Evolutionary conservation across 1,140 invertebrate species (phyloP), one percentile per base, ranked within the genome.

Genomic region (Cotesia vestalis): DNA sequence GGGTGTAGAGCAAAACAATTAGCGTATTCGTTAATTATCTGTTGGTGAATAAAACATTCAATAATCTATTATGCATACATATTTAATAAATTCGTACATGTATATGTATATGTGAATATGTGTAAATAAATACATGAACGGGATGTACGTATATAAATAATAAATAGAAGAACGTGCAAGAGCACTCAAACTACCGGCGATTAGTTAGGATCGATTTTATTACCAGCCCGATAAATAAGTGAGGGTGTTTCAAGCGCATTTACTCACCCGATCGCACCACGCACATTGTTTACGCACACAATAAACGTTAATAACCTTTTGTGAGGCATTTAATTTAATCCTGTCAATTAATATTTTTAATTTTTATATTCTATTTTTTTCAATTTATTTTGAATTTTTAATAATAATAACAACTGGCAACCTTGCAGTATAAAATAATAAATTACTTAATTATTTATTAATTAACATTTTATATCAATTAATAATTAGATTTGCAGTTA

Each of bases 21-120:
- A 59, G 57, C 57, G 57, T 59, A 59, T 59, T 59, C 75, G 73
- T 76, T 75, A 76, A 75, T 76, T 75, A 76, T 76, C 75, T 71
- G 75, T 75, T 66, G 69, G 66, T 69, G 75, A 76, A 76, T 76
- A 75, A 75, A 73, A 73, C 68, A 61, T 55, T 52, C 64, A 52
- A 72, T 74, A 27, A 27, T 27, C 27, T 27, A 46, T 46, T 9
- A 46, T 46, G 6, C 11, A 46, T 46, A 46, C 11, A 40, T 40
- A 46, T 46, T 9, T 46, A 46, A 46, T 46, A 46, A 46, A 46
- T 46, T 11, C 11, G 40, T 46, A 46, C 8, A 2, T 27, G 27
- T 27, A 27, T 27, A 27, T 27, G 27, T 27, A 27, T 2, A 27
- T 27, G 27, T 27, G 27, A 27, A 27, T 27, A 27, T 27, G 27